Base-by-base conservation (phyloP, 2,113 vertebrate species). In the Thamnophis sirtalis region DNA sequence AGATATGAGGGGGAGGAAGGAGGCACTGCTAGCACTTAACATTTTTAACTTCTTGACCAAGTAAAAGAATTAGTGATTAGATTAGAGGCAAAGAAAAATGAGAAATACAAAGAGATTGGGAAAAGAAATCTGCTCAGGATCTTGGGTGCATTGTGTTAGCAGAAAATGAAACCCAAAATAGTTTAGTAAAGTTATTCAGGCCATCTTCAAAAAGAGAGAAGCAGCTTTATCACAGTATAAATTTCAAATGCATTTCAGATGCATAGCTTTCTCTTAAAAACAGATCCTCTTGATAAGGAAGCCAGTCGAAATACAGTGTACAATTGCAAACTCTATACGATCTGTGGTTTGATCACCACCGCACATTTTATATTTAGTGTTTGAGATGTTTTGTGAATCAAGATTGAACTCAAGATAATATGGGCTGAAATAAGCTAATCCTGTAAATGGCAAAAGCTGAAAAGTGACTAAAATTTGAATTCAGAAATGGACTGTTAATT, bases 1-100 rank as follows among this genome's bases (percentile, higher is more conserved):
- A 97, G 97, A 97, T 97, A 97, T 56, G 96, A 97, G 97, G 96
- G 97, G 97, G 97, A 97, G 96, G 96, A 89, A 95, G 96, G 92
- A 96, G 96, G 95, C 96, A 97, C 92, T 94, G 96, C 90, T 95
- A 96, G 96, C 97, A 98, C 97, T 98, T 98, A 97, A 97, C 96
- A 96, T 97, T 97, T 98, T 97, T 97, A 97, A 97, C 97, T 97
- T 96, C 97, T 98, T 97, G 96, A 96, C 97, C 96, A 95, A 96
- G 96, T 90, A 94, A 94, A 97, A 94, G 97, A 97, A 97, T 96
- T 96, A 96, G 96, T 0, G 95, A 97, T 98, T 98, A 97, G 97
- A 98, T 97, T 97, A 97, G 95, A 96, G 95, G 89, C 92, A 95
- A 96, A 96, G 95, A 96, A 96, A 96, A 96, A 95, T 1, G 90